Evolutionary conservation across 2,888 invertebrate genomes (phyloP).

Genomic region (Arctia plantaginis): DNA sequence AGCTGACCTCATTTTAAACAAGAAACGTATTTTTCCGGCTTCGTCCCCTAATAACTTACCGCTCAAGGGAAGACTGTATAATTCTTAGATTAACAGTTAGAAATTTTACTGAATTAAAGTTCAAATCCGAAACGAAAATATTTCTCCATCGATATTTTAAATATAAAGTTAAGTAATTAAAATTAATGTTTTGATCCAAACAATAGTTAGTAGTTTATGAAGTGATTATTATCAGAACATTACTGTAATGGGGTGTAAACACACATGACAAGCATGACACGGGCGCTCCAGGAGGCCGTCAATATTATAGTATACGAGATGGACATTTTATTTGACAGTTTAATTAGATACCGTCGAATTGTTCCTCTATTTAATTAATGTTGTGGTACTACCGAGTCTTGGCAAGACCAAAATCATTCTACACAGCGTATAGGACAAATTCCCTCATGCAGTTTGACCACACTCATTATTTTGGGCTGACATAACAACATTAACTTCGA

Average conservation of each 20-base stretch:
- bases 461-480: constrained; percentile 77
- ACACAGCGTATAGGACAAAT: constrained; percentile 36
- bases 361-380: constrained; percentile 25
- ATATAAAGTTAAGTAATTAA: constrained; percentile 28
- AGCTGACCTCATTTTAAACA: constrained; percentile 53
- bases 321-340: constrained; percentile 24
- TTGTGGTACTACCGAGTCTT: constrained; percentile 19
- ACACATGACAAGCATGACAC: constrained; percentile 55
- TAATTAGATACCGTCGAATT: constrained; percentile 16
- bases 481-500: constrained; percentile 80
- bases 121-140: constrained; percentile 26
- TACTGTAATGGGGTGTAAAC: constrained; percentile 63
- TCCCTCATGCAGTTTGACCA: constrained; percentile 60
- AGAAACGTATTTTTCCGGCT: constrained; percentile 59
- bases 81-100: constrained; percentile 37
- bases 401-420: constrained; percentile 25
- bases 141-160: background rate
- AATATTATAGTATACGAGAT: constrained; percentile 31
- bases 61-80: constrained; percentile 51
- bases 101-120: constrained; percentile 33
- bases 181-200: constrained; percentile 32
- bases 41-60: constrained; percentile 53
- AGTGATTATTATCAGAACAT: constrained; percentile 66
- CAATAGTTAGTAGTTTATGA: constrained; percentile 41
- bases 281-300: constrained; percentile 58